Evolutionary conservation across 1,140 invertebrate genomes (phyloP), one percentile per base, ranked within the genome.

Genomic region (Monochamus saltuarius): DNA sequence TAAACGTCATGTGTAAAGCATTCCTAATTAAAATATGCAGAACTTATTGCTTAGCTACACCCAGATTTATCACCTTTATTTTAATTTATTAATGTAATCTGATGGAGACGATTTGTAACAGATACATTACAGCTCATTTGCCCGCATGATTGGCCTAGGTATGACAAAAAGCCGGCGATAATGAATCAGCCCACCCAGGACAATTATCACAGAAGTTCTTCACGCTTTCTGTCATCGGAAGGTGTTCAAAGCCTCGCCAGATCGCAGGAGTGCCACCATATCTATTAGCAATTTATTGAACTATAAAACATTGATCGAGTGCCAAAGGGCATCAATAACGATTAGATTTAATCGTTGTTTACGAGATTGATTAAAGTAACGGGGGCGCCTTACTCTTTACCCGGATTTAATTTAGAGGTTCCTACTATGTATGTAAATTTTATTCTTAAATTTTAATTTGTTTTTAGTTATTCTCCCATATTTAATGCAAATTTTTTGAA

Each of bases 371-470:
- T 66, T 66, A 66, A 66, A 66, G 61, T 63, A 63, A 42, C 59
- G 40, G 60, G 60, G 49, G 57, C 59, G 62, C 59, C 60, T 62
- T 56, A 66, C 56, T 55, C 6, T 29, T 29, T 29, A 29, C 60
- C 47, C 42, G 57, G 57, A 63, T 60, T 63, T 62, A 65, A 61
- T 65, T 62, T 59, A 56, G 56, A 50, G 56, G 53, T 62, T 59
- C 45, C 60, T 55, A 60, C 56, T 66, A 63, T 66, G 61, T 63
- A 66, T 66, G 61, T 66, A 60, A 66, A 66, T 66, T 63, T 66
- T 66, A 66, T 66, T 66, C 64, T 63, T 66, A 66, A 66, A 66
- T 59, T 63, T 63, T 63, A 66, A 66, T 66, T 63, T 66, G 51
- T 57, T 66, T 63, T 58, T 64, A 59, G 56, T 64, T 64, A 59